These are phyloP conservation scores for Manduca sexta DNA, from an alignment of 1,140 invertebrate species.

Conservation along the genomic window DNA sequence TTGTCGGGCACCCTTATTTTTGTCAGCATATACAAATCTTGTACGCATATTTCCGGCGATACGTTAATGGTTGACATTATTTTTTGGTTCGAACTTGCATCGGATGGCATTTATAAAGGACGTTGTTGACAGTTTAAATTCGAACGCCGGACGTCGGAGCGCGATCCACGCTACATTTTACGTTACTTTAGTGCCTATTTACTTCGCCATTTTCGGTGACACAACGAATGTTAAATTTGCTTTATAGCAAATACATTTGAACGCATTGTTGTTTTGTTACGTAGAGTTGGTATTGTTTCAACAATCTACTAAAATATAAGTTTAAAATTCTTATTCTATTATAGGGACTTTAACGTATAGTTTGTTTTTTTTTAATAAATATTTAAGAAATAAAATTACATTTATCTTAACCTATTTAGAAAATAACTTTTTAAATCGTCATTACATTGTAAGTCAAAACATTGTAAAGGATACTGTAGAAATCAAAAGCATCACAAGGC, in stretches of 20 bases:
- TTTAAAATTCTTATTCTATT: too few species aligned
- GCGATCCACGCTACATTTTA: constrained; percentile 46
- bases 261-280: too few species aligned
- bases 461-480: too few species aligned
- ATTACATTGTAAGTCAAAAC: too few species aligned
- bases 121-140: constrained; percentile 46
- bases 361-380: too few species aligned
- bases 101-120: constrained; percentile 21
- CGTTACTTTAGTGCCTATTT: constrained; percentile 41
- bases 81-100: constrained; percentile 14
- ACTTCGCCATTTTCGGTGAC: constrained; percentile 22
- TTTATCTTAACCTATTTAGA: too few species aligned
- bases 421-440: too few species aligned
- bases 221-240: constrained; percentile 6
- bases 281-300: background rate
- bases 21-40: constrained; percentile 1
- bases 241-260: too few species aligned
- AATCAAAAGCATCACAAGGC: too few species aligned
- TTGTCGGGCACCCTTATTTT: background rate
- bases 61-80: constrained; percentile 39
- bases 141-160: constrained; percentile 34
- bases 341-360: too few species aligned
- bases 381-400: too few species aligned
- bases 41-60: constrained; percentile 23
- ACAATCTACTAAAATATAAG: too few species aligned